phyloP scores from a whole-genome alignment of 2,113 vertebrate genomes.

The Phyllopteryx taeniolatus region DNA sequence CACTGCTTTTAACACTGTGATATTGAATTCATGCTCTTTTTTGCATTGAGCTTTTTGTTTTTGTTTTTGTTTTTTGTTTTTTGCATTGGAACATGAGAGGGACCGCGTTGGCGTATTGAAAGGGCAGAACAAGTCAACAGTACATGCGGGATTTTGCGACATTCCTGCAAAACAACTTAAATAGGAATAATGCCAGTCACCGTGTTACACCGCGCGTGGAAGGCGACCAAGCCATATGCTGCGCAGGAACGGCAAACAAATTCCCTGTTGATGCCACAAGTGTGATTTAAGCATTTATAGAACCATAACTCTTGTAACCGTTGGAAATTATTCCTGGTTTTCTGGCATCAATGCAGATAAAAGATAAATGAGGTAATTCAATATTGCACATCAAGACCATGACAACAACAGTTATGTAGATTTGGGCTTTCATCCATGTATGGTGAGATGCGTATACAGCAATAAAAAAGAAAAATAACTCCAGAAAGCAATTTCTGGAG shows the following conservation, averaged over 20 bases:
- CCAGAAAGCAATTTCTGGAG: no score
- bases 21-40: not conserved
- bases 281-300: slow-evolving; percentile 10
- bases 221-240: slow-evolving; percentile 20
- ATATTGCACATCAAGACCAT: slow-evolving; percentile 37
- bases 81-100: not conserved
- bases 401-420: slow-evolving; percentile 45
- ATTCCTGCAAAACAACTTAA: slow-evolving; percentile 14
- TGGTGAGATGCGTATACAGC: slow-evolving; percentile 31
- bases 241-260: slow-evolving; percentile 12
- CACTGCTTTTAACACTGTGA: not conserved
- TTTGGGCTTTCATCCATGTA: slow-evolving; percentile 25
- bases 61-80: no score
- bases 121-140: not conserved
- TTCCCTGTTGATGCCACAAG: slow-evolving; percentile 10
- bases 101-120: slow-evolving; percentile 1
- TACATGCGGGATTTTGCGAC: not conserved
- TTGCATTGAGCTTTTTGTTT: not conserved
- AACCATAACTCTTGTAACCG: not conserved
- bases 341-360: slow-evolving; percentile 26
- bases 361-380: slow-evolving; percentile 62
- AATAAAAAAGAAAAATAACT: slow-evolving; percentile 21
- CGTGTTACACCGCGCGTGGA: not conserved
- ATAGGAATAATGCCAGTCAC: not conserved
- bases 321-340: not conserved